Evolutionary conservation across 2,797 vertebrate species (phyloP).

Genomic region (Oceanodroma leucorhoa): DNA sequence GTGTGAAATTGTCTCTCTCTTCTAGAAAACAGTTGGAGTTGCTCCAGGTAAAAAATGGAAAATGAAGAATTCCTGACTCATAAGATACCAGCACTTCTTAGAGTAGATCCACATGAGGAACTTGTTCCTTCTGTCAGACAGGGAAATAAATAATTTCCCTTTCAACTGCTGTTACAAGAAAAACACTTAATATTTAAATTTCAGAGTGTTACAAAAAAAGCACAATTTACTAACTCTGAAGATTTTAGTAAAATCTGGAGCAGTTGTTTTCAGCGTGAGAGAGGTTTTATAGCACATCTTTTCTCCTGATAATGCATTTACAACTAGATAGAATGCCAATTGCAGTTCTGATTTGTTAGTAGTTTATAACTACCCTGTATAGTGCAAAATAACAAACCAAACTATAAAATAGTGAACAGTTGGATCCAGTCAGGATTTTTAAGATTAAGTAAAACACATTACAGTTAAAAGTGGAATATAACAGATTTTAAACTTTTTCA

Average conservation of each 20-base stretch:
- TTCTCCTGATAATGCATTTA: background rate
- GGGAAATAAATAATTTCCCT: background rate
- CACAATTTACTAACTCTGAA: background rate
- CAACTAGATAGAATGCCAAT: rapidly evolving
- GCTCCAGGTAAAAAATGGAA: background rate
- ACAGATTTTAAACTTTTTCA: background rate
- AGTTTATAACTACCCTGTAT: background rate
- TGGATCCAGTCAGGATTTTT: background rate
- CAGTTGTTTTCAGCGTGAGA: background rate
- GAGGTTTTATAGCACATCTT: background rate
- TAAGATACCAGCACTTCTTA: background rate
- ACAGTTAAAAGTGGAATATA: background rate
- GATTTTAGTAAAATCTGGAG: background rate
- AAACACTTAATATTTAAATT: background rate
- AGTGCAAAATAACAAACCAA: background rate
- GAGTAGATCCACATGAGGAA: background rate
- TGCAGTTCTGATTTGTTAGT: background rate
- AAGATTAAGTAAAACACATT: background rate
- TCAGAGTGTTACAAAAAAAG: rapidly evolving
- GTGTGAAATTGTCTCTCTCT: background rate
- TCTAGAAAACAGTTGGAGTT: background rate
- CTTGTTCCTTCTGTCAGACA: background rate
- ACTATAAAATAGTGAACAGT: background rate
- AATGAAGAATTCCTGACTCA: background rate
- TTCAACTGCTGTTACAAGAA: background rate